Evolutionary conservation across 2,113 vertebrate genomes (phyloP).

Genomic region (Chloebia gouldiae): DNA sequence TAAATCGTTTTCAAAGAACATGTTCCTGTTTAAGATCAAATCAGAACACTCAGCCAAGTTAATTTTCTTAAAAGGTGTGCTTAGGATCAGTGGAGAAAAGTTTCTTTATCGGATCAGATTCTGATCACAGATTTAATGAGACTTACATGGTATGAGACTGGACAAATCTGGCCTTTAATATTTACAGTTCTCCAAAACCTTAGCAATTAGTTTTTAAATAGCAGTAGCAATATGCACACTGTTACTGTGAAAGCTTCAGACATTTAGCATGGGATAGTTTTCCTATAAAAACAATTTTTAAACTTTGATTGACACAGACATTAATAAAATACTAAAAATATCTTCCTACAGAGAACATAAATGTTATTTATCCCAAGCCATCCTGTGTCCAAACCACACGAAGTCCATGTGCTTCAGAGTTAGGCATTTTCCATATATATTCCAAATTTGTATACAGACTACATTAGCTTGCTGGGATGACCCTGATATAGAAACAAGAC

Average conservation of each 20-base stretch:
- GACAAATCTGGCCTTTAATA: background rate
- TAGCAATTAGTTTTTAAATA: background rate
- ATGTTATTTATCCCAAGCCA: background rate
- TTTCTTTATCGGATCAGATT: background rate
- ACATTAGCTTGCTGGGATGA: background rate
- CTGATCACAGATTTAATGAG: background rate
- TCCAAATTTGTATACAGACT: background rate
- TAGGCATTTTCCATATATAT: background rate
- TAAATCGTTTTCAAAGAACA: constrained; percentile 12
- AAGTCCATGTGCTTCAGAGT: background rate
- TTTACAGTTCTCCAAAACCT: background rate
- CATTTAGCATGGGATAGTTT: background rate
- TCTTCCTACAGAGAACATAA: background rate
- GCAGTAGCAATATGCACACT: background rate
- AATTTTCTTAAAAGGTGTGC: constrained; percentile 38
- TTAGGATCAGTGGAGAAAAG: background rate
- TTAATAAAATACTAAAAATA: background rate
- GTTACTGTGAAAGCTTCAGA: background rate
- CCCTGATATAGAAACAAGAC: background rate
- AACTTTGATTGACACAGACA: background rate
- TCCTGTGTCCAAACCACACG: background rate
- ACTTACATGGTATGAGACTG: background rate
- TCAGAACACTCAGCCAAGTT: background rate
- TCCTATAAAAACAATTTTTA: background rate
- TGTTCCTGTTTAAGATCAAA: constrained; percentile 15